Percentiles rank a stretch among this genome's conserved stretches.
These are phyloP conservation scores for Geopemphigus sp. DNA, from an alignment of 1,140 invertebrate species.

Conservation along the genomic window DNA sequence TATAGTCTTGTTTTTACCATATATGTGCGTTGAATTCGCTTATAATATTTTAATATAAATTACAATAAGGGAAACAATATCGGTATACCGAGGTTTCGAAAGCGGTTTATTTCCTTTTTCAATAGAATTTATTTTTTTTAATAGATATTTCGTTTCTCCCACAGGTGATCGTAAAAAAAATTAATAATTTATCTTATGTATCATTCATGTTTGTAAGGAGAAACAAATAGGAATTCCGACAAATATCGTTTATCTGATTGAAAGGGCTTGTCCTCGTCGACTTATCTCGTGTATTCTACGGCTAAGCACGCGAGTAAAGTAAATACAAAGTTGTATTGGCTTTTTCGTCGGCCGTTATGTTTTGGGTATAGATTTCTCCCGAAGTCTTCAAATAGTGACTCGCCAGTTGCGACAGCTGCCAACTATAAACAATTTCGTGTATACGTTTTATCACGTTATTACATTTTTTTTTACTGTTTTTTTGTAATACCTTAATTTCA, in stretches of 20 bases:
- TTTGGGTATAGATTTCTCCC: conserved; percentile 1
- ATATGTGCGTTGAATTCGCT: conserved; percentile 1
- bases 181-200: background rate
- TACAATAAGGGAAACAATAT: conserved; percentile 13
- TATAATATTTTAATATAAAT: conserved; percentile 36
- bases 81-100: background rate
- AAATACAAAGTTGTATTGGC: background rate
- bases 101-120: conserved; percentile 6
- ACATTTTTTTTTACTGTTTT: background rate
- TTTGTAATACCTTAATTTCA: conserved; percentile 39
- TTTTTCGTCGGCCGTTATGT: background rate
- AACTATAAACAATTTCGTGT: conserved; percentile 34
- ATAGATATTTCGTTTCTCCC: background rate
- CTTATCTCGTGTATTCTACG: too few species aligned
- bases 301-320: background rate
- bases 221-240: background rate
- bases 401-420: conserved; percentile 36
- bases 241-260: conserved; percentile 3
- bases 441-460: conserved; percentile 32
- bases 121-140: conserved; percentile 20
- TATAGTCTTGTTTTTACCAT: conserved; percentile 14
- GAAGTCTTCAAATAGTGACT: background rate
- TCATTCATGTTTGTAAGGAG: background rate
- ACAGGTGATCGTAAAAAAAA: background rate
- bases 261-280: background rate